These are phyloP conservation scores for Orthosia cruda DNA, from an alignment of 2,888 invertebrate species.

Conservation along the genomic window DNA sequence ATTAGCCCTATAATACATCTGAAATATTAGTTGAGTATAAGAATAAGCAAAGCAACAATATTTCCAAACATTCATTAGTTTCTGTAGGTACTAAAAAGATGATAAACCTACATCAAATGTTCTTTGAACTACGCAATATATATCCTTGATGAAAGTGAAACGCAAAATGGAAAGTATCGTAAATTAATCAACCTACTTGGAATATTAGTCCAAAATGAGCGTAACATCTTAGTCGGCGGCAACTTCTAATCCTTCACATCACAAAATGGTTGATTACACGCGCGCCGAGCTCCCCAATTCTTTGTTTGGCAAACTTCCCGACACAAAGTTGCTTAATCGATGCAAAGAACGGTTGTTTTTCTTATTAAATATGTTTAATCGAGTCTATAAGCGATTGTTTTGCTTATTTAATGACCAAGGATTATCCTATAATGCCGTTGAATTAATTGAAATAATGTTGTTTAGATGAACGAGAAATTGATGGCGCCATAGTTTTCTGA, in stretches of 20 bases:
- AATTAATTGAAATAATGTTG: constrained; percentile 56
- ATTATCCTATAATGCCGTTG: constrained; percentile 57
- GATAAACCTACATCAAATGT: constrained; percentile 22
- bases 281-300: constrained; percentile 65
- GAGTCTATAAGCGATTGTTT: constrained; percentile 58
- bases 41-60: background rate
- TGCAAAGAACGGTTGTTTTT: constrained; percentile 67
- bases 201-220: constrained; percentile 61
- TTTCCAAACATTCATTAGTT: constrained; percentile 9
- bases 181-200: constrained; percentile 60
- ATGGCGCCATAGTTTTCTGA: constrained; percentile 48
- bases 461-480: constrained; percentile 50
- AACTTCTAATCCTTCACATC: constrained; percentile 75
- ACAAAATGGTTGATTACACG: constrained; percentile 73
- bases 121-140: constrained; percentile 31
- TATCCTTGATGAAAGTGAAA: constrained; percentile 47
- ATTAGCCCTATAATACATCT: constrained; percentile 9
- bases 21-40: background rate
- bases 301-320: constrained; percentile 73
- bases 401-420: constrained; percentile 53
- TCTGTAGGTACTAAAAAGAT: background rate
- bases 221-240: constrained; percentile 58
- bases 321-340: constrained; percentile 63
- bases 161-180: constrained; percentile 48
- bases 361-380: constrained; percentile 66